Base-by-base conservation (phyloP, 2,113 vertebrate species). In the Oenanthe oenanthe region DNA sequence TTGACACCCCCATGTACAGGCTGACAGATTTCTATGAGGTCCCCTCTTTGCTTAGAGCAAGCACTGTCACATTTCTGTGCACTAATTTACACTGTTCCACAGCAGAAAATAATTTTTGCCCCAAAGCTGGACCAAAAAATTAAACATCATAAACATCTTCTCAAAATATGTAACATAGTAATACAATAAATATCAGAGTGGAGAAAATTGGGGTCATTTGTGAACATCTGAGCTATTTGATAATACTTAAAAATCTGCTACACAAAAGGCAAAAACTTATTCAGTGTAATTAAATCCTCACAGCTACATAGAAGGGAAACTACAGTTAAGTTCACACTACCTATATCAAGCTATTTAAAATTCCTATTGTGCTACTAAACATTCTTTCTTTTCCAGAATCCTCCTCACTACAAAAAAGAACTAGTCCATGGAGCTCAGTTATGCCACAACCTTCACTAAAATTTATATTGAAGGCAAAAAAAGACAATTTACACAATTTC, bases 11-110 rank as follows among this genome's bases (percentile, higher is more conserved):
- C 42, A 25, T 2, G 13, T 12, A 34, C 14, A 62, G n/a, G 42
- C 31, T 58, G 61, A 42, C 32, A 47, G 60, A 71, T 25, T 51
- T 58, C 19, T 28, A 3, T 1, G 34, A 32, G 15, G 51, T 60
- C 4, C 22, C 22, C n/a, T 40, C 13, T 40, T 48, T 74, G n/a
- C 53, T 53, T 29, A 38, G 40, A 43, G 22, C 43, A 50, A 90
- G 16, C 2, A 26, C 53, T 63, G 24, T 7, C 66, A 74, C 42
- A 31, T 28, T 29, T 40, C 29, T 26, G 12, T 26, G 13, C 3
- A 1, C 9, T 47, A 12, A 21, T 2, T 67, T 48, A 65, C 18
- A 32, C 25, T 1, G 0, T 15, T 22, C 50, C 81, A 67, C 2
- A 2, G 16, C 12, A 89, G 75, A 80, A 91, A 88, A 61, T 8